Evolutionary conservation across 2,888 invertebrate species (phyloP), one percentile per base, ranked within the genome.

Genomic region (Crossocerus cetratus): DNA sequence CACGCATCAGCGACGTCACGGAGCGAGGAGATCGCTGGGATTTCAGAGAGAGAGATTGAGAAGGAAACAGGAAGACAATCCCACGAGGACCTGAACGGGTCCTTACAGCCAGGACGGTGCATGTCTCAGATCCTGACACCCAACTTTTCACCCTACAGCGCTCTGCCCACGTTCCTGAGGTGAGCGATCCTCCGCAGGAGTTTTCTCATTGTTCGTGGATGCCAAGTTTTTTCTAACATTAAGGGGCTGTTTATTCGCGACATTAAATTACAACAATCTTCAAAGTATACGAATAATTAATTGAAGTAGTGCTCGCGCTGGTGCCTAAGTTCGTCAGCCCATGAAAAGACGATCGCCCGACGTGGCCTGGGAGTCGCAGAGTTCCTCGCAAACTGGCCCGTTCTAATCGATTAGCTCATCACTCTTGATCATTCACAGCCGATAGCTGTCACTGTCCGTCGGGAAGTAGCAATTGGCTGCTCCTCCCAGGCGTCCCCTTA

Each of bases 131-230:
- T 75, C 81, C 64, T 72, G 83, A 73, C 76, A 66, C 60, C 54
- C 74, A 80, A 78, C 79, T 83, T 84, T 87, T 87, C 82, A 75
- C 74, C 79, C 81, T 80, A 80, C 82, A 81, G 83, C 83, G 86
- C 82, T 84, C 83, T 78, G 84, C 72, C 83, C 79, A 86, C 87
- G 74, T 85, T 77, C 83, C 84, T 87, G 86, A 87, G 87, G 86
- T 87, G 72, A 83, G 80, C 32, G 45, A 22, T 55, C 43, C 22
- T 49, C 32, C 8, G 32, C 1, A 32, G 32, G 11, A 32, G 32
- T 32, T 32, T 5, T 32, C 32, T 3, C 32, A 32, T 11, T 32
- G 32, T 11, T 11, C 11, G 8, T 32, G 8, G 32, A 32, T 32
- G 32, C 5, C 11, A 5, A 32, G 32, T 3, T 1, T 32, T 32